Base-by-base conservation (phyloP, 2,113 vertebrate species). In the Chamaetylas fuelleborni region DNA sequence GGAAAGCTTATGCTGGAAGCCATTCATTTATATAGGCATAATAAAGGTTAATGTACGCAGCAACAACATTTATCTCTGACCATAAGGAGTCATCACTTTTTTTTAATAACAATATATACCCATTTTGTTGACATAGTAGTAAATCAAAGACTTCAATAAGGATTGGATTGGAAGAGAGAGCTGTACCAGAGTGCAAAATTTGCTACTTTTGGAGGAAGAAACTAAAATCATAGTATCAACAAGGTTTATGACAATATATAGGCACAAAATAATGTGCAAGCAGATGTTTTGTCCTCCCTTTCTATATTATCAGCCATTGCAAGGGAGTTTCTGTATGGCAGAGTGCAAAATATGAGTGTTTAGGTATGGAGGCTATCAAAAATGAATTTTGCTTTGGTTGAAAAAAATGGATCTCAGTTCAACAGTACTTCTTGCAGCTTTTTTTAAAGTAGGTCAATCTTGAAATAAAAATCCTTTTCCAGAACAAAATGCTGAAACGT, bases 1-100 rank as follows among this genome's bases (percentile, higher is more conserved):
- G 33, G 34, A 80, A 85, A 40, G 16, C 10, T 87, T 71, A 48
- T 74, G 31, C 54, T 92, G 71, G 26, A 78, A 67, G 57, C 8
- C 25, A 76, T n/a, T 92, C 79, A 93, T 94, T 96, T 95, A 74
- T 88, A 26, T 33, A 87, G 76, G n/a, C 56, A 50, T 89, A 91
- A 90, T 90, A 90, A 90, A 94, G 60, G 54, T 90, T 91, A 94
- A 85, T 72, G 50, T 90, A 94, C 95, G n/a, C 78, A 95, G 81
- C 61, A 91, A 48, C 26, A 85, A 78, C 50, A 87, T 94, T 94
- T 85, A 89, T 78, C 87, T 91, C 40, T 87, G 51, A 84, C 71
- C 8, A 18, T 80, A 77, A 85, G 54, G 23, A 89, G 33, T 84
- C 64, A 86, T 87, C 50, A 33, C 28, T 83, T 86, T 73, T 85